Conservation (phyloP, 2,888 invertebrate genomes). For the Drosophila melanosoma region DNA sequence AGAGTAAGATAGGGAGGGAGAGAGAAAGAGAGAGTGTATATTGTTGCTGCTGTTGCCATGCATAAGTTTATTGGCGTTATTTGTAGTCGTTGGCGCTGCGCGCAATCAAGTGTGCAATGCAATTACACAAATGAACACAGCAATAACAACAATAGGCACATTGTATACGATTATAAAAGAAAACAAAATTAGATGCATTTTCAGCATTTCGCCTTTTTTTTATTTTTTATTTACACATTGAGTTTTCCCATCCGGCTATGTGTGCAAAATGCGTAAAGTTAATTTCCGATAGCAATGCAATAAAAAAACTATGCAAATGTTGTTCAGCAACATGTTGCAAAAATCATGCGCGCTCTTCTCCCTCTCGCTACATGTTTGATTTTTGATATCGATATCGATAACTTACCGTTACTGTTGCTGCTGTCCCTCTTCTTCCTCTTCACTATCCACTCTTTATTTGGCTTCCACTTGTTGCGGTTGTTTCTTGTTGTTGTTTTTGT, state of each 20-base stretch:
- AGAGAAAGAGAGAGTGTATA: conserved; percentile 21
- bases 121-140: conserved; percentile 73
- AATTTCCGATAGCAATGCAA: conserved; percentile 61
- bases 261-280: conserved; percentile 54
- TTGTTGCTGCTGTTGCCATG: conserved; percentile 34
- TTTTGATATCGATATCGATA: conserved; percentile 18
- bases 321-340: conserved; percentile 65
- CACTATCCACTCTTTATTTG: conserved; percentile 9
- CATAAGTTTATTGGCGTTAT: conserved; percentile 75
- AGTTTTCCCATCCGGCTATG: conserved; percentile 15
- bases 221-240: conserved; percentile 3
- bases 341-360: neutral
- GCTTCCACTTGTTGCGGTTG: conserved; percentile 24
- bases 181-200: conserved; percentile 19
- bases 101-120: conserved; percentile 79
- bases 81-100: conserved; percentile 31
- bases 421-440: conserved; percentile 2
- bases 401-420: neutral
- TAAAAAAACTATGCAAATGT: conserved; percentile 38
- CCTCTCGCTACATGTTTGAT: neutral
- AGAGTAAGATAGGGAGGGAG: conserved; percentile 17
- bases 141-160: conserved; percentile 19
- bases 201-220: conserved; percentile 19
- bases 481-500: conserved; percentile 43
- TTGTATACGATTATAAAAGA: conserved; percentile 33